Percentiles rank a stretch among this genome's conserved stretches.
phyloP scores from a whole-genome alignment of 2,888 invertebrate genomes.

The Heterodera filipjevi region DNA sequence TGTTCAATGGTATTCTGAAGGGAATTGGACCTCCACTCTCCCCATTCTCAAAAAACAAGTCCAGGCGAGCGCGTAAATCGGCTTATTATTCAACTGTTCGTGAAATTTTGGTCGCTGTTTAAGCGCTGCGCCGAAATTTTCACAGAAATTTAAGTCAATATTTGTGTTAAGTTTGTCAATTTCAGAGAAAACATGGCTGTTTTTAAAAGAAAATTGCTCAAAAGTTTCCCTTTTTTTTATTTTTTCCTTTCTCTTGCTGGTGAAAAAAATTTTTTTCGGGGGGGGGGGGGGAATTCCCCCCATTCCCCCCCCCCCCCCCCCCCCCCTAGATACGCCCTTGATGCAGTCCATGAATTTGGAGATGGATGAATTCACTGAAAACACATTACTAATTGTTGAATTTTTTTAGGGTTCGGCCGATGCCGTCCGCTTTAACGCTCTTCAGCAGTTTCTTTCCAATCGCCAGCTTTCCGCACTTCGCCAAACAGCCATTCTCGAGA shows the following conservation, averaged over 20 bases:
- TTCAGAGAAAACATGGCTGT: too few species aligned
- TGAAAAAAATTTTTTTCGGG: too few species aligned
- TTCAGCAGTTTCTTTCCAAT: slow-evolving; percentile 16
- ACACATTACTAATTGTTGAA: not conserved
- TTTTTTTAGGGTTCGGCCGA: slow-evolving; percentile 13
- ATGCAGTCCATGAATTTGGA: not conserved
- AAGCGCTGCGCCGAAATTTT: too few species aligned
- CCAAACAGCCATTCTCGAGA: slow-evolving; percentile 36
- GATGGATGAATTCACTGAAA: not conserved
- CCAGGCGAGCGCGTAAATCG: slow-evolving; percentile 3
- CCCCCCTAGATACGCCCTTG: too few species aligned
- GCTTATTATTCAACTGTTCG: slow-evolving; percentile 6
- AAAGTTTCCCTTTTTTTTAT: too few species aligned
- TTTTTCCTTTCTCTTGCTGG: too few species aligned
- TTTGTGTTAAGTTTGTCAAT: too few species aligned
- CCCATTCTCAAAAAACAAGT: slow-evolving; percentile 15
- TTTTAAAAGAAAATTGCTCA: too few species aligned
- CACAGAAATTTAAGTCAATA: too few species aligned
- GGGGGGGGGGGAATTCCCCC: not conserved
- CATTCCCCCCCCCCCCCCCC: too few species aligned
- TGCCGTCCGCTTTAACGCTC: not conserved
- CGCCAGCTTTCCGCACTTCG: slow-evolving; percentile 28
- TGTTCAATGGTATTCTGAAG: too few species aligned
- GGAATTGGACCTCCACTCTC: not conserved
- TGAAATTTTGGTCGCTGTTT: slow-evolving; percentile 8